Evolutionary conservation across 2,797 vertebrate species (phyloP).

Genomic region (Sebastes dallii): DNA sequence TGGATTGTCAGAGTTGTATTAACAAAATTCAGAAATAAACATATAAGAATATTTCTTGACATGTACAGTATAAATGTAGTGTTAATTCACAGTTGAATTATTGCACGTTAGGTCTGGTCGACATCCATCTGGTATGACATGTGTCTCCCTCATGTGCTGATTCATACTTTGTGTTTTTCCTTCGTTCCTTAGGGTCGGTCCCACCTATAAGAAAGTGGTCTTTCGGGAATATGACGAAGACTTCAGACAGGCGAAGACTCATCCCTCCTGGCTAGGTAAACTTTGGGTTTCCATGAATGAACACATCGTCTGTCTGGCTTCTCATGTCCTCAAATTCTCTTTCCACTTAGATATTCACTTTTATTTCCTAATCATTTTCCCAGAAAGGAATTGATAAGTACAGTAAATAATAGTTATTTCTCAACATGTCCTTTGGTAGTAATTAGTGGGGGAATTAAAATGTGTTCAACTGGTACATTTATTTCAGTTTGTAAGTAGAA

Average conservation of each 20-base stretch:
- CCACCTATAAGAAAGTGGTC: slow-evolving; percentile 90
- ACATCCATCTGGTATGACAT: not conserved
- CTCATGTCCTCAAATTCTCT: not conserved
- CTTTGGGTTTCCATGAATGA: not conserved
- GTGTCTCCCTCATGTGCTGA: not conserved
- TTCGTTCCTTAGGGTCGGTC: slow-evolving; percentile 53
- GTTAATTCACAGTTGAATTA: not conserved
- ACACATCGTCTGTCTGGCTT: not conserved
- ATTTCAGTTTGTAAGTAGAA: not conserved
- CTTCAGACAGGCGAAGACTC: slow-evolving; percentile 87
- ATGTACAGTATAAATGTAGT: not conserved
- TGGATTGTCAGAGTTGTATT: no score
- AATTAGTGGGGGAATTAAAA: not conserved
- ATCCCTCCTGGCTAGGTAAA: slow-evolving; percentile 88
- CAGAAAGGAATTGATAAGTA: not conserved
- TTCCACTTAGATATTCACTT: not conserved
- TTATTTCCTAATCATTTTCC: not conserved
- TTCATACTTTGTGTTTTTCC: slow-evolving; percentile 34
- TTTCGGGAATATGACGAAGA: slow-evolving; percentile 92
- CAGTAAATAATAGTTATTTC: not conserved
- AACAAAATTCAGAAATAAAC: no score
- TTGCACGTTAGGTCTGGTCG: not conserved
- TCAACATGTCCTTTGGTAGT: no score
- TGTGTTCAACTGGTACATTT: not conserved
- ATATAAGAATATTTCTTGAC: not conserved